phyloP scores from a whole-genome alignment of 2,888 invertebrate species.

The Agrotis puta region DNA sequence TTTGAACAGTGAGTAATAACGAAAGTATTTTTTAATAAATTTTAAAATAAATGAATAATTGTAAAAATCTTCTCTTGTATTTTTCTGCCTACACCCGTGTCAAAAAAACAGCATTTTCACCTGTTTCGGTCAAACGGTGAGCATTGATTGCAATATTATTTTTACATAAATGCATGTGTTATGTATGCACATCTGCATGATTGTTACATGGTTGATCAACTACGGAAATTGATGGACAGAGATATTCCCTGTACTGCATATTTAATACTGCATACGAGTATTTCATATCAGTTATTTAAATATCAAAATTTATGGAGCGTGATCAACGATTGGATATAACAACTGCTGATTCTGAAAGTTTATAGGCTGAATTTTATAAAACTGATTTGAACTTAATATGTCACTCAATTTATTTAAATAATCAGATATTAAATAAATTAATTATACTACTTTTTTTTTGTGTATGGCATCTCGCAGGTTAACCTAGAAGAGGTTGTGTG shows the following conservation, averaged over 20 bases:
- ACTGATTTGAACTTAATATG: no score
- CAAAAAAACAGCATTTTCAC: neutral
- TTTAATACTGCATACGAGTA: neutral
- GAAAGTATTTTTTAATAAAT: no score
- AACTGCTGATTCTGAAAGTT: neutral
- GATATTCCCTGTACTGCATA: conserved; percentile 15
- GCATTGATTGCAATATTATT: neutral
- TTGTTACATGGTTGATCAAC: conserved; percentile 8
- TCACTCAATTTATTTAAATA: no score
- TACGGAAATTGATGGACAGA: conserved; percentile 19
- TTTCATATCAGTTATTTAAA: conserved; percentile 13
- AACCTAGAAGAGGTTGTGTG: no score
- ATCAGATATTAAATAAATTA: no score
- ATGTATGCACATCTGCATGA: conserved; percentile 2
- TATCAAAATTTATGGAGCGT: conserved; percentile 21
- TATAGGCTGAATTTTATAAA: neutral
- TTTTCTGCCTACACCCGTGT: no score
- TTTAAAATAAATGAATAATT: no score
- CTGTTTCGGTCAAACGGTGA: neutral
- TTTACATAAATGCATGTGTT: neutral
- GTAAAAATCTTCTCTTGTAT: no score
- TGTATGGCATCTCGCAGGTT: no score
- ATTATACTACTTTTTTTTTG: no score
- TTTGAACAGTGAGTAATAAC: no score
- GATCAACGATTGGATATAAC: neutral